Evolutionary conservation across 2,888 invertebrate species (phyloP).

Genomic region (Argyresthia albistria): DNA sequence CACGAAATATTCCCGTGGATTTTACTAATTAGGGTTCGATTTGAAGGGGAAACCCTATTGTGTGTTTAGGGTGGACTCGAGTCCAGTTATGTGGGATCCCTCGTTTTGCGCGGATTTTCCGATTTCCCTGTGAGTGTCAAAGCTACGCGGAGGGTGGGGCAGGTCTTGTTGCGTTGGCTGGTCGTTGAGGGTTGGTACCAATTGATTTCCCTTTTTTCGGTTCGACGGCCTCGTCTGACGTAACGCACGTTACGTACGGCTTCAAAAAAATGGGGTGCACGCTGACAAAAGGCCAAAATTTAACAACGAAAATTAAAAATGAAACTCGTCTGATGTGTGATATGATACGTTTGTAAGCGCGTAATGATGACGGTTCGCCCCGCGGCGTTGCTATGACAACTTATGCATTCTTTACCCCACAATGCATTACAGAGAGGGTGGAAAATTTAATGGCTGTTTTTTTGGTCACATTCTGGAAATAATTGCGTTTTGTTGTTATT

Average conservation of each 20-base stretch:
- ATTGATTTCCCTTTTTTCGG: conserved; percentile 66
- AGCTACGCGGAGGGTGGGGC: conserved; percentile 13
- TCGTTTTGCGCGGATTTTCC: neutral
- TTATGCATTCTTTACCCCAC: neutral
- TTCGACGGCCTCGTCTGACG: conserved; percentile 40
- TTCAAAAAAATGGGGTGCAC: conserved; percentile 15
- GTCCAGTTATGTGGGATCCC: conserved; percentile 25
- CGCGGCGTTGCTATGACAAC: neutral
- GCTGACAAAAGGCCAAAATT: conserved; percentile 13
- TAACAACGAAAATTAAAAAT: neutral
- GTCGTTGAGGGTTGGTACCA: conserved; percentile 51
- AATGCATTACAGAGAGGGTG: neutral
- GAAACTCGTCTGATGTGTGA: neutral
- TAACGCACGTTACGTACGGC: conserved; percentile 36
- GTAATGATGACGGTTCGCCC: too few relatives aligned
- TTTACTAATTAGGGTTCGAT: conserved; percentile 50
- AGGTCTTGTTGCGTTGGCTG: conserved; percentile 29
- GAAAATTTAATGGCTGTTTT: neutral
- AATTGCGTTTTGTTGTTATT: neutral
- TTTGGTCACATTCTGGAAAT: neutral
- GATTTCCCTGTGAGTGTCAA: neutral
- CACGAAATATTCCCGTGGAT: conserved; percentile 11
- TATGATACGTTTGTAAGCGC: too few relatives aligned
- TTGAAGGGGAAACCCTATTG: conserved; percentile 48
- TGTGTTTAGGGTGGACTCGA: conserved; percentile 33